Conservation (phyloP, 2,888 invertebrate species). For the Adela reaumurella region DNA sequence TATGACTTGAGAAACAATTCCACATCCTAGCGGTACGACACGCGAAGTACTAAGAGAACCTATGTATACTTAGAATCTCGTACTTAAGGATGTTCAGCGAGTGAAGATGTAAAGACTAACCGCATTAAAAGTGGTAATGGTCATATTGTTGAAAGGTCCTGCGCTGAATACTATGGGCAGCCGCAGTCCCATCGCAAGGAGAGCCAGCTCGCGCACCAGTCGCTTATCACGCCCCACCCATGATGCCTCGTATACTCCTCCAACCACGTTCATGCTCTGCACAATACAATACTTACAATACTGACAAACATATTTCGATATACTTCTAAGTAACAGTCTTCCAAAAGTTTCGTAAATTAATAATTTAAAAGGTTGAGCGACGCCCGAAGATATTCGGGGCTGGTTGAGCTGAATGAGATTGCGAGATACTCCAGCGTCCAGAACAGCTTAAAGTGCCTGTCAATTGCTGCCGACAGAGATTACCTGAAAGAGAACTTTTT, state of each 20-base stretch:
- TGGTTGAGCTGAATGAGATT: constrained; percentile 40
- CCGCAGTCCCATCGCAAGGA: background rate
- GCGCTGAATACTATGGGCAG: background rate
- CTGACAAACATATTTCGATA: no score
- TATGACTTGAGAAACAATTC: no score
- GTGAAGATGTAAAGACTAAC: background rate
- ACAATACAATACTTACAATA: no score
- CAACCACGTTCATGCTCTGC: background rate
- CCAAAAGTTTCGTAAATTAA: no score
- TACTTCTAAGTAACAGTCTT: no score
- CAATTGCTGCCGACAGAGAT: constrained; percentile 21
- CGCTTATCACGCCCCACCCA: background rate
- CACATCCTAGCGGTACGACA: no score
- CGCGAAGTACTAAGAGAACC: no score
- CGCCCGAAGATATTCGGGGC: no score
- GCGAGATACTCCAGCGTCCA: constrained; percentile 41
- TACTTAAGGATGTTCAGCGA: no score
- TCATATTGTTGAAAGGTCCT: background rate
- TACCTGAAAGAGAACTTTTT: background rate
- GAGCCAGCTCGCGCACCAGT: background rate
- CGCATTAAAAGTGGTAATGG: background rate
- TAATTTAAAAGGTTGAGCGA: no score
- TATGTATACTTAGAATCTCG: no score
- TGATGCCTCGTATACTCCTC: background rate
- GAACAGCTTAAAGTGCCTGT: constrained; percentile 30